Evolutionary conservation across 2,113 vertebrate species (phyloP).

Genomic region (Puntigrus tetrazona): DNA sequence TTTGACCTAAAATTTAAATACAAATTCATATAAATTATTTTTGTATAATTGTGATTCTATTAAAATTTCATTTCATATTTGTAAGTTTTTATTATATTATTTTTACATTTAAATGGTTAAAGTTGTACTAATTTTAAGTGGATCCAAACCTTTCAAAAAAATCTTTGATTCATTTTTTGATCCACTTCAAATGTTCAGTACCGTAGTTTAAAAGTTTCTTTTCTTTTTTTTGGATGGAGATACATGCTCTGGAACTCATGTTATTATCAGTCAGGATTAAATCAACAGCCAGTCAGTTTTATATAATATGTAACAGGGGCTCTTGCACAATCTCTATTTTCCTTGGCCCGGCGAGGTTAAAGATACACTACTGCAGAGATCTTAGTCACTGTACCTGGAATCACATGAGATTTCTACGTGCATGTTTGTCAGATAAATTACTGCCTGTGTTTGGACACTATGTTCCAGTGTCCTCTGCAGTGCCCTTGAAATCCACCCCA

Average conservation of each 20-base stretch:
- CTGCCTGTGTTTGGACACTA: neutral
- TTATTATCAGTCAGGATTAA: neutral
- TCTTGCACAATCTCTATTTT: neutral
- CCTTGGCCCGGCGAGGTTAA: neutral
- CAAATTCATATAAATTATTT: no score
- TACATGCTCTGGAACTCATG: neutral
- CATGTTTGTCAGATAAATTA: neutral
- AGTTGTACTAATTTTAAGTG: no score
- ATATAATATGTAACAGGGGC: neutral
- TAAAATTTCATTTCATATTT: no score
- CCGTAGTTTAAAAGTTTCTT: no score
- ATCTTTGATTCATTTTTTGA: no score
- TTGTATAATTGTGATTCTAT: no score
- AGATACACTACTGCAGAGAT: neutral
- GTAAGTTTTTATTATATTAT: no score
- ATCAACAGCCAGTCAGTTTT: neutral
- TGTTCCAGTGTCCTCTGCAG: neutral
- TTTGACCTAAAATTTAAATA: neutral
- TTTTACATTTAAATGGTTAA: no score
- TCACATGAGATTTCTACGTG: neutral
- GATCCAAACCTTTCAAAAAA: no score
- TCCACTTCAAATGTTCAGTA: no score
- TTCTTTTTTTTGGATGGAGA: no score
- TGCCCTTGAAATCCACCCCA: conserved; percentile 1
- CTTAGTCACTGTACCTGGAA: neutral